Evolutionary conservation across 2,113 vertebrate species (phyloP).

Genomic region (Serinus canaria): DNA sequence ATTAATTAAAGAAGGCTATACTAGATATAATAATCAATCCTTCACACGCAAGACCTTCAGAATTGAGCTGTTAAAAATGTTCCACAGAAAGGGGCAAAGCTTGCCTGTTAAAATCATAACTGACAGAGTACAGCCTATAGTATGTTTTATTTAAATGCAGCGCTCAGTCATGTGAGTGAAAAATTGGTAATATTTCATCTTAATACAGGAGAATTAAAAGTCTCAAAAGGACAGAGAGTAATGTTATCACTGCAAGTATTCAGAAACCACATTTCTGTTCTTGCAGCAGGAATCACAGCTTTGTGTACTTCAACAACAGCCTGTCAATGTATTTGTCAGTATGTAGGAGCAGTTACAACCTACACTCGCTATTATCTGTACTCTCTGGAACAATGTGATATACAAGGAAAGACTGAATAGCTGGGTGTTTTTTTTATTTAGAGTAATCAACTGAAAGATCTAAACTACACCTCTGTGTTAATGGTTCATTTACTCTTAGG

Average conservation of each 20-base stretch:
- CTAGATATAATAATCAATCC: neutral
- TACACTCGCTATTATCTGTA: neutral
- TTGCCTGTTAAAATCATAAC: neutral
- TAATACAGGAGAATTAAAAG: neutral
- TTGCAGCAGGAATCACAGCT: neutral
- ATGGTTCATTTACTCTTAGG: neutral
- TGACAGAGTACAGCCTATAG: neutral
- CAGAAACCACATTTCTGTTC: neutral
- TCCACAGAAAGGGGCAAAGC: neutral
- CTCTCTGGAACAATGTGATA: neutral
- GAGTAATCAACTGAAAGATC: neutral
- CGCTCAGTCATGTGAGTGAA: neutral
- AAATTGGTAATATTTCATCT: neutral
- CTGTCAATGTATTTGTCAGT: neutral
- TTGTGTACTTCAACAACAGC: neutral
- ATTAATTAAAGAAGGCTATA: conserved; percentile 32
- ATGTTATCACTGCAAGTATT: neutral
- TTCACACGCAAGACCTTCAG: neutral
- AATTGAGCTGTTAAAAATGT: neutral
- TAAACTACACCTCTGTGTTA: neutral
- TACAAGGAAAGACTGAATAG: neutral
- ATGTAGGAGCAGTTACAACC: neutral
- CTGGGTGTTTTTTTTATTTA: neutral
- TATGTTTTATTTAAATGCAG: neutral
- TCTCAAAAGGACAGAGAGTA: neutral